These are phyloP conservation scores for Sebastes reedi DNA, from an alignment of 2,797 vertebrate genomes.

Conservation along the genomic window DNA sequence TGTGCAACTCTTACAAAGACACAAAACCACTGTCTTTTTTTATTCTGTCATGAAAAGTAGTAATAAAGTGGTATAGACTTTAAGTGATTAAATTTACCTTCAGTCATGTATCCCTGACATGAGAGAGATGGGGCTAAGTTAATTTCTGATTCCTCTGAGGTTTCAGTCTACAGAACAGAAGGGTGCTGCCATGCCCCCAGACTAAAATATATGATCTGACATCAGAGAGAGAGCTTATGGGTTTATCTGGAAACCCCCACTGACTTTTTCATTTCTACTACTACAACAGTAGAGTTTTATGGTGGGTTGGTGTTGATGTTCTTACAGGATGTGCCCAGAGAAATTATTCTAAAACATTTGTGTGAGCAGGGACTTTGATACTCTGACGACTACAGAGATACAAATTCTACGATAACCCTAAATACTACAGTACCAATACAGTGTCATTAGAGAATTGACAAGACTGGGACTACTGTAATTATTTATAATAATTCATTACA, in stretches of 20 bases:
- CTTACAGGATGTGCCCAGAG: background rate
- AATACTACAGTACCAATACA: background rate
- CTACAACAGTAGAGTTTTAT: background rate
- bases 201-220: slow-evolving; percentile 9
- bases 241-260: background rate
- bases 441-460: background rate
- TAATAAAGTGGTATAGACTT: background rate
- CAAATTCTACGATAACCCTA: background rate
- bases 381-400: background rate
- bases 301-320: background rate
- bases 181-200: background rate
- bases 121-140: background rate
- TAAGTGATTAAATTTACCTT: background rate
- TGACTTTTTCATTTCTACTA: background rate
- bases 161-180: background rate
- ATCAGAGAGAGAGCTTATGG: background rate
- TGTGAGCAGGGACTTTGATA: background rate
- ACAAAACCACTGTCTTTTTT: background rate
- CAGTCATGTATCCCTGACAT: background rate
- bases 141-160: background rate
- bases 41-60: background rate
- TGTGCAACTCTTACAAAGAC: background rate
- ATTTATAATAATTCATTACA: background rate
- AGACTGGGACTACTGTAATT: background rate
- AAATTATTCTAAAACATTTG: background rate